These are phyloP conservation scores for Phylloscopus collybita DNA, from an alignment of 2,797 vertebrate genomes.

Conservation along the genomic window DNA sequence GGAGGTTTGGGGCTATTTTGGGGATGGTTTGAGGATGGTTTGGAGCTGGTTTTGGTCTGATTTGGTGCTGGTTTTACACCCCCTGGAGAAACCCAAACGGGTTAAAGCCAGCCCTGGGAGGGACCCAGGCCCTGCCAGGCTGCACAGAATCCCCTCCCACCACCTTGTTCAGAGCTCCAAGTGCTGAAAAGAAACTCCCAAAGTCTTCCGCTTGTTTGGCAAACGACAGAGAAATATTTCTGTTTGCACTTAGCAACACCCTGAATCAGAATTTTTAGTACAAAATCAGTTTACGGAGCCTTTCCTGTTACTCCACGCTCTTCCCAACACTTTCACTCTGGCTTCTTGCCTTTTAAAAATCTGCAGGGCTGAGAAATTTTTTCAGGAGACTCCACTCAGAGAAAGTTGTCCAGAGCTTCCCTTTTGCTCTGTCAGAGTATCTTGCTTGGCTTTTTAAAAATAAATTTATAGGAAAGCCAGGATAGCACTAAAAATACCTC, in stretches of 20 bases:
- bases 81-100: neutral
- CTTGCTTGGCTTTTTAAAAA: neutral
- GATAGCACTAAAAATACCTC: neutral
- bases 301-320: neutral
- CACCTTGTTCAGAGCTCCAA: neutral
- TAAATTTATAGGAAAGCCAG: neutral
- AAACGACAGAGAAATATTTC: slow-evolving; percentile 37
- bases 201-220: slow-evolving; percentile 20
- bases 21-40: neutral
- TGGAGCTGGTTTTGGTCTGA: neutral
- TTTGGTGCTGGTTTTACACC: neutral
- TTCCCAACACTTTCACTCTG: neutral
- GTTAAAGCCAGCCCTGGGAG: neutral
- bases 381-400: neutral
- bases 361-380: neutral
- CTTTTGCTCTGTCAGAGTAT: neutral
- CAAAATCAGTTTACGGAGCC: neutral
- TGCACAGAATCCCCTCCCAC: neutral
- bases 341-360: neutral
- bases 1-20: no score
- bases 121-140: neutral
- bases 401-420: neutral
- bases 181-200: neutral
- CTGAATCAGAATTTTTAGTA: neutral
- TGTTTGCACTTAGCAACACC: slow-evolving; percentile 39